phyloP scores from a whole-genome alignment of 2,888 invertebrate genomes.

The Melitaea athalia region DNA sequence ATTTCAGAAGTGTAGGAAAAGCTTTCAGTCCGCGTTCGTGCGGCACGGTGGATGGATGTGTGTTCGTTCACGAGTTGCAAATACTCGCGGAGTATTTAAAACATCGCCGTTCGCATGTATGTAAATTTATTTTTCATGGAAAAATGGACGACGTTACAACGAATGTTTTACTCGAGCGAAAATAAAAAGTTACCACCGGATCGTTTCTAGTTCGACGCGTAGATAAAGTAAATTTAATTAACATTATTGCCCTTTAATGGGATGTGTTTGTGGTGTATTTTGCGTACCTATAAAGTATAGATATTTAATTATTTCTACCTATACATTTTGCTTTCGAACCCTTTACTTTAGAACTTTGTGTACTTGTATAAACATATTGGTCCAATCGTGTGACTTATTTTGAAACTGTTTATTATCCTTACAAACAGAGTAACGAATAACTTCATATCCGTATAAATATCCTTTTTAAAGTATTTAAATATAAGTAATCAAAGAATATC shows the following conservation, averaged over 20 bases:
- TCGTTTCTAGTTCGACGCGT: conserved; percentile 14
- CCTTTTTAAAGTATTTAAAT: conserved; percentile 27
- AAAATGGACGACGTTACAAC: conserved; percentile 29
- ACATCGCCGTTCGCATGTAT: conserved; percentile 44
- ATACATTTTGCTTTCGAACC: conserved; percentile 20
- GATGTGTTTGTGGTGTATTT: conserved; percentile 58
- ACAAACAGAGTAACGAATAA: conserved; percentile 54
- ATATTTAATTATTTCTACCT: conserved; percentile 23
- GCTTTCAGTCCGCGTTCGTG: conserved; percentile 74
- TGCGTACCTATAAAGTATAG: conserved; percentile 55
- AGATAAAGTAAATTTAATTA: conserved; percentile 34
- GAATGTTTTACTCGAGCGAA: conserved; percentile 16
- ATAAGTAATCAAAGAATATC: conserved; percentile 15
- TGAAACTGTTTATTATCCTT: conserved; percentile 31
- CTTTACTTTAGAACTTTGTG: conserved; percentile 44
- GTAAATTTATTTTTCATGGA: conserved; percentile 34
- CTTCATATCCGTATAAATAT: conserved; percentile 44
- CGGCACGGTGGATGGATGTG: conserved; percentile 68
- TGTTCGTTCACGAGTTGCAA: conserved; percentile 26
- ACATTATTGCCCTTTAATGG: conserved; percentile 49
- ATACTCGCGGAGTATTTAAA: conserved; percentile 42
- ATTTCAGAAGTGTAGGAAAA: conserved; percentile 56
- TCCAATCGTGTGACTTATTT: conserved; percentile 73
- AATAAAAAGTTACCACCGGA: conserved; percentile 19
- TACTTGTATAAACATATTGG: conserved; percentile 51